Percentiles rank a stretch among this genome's conserved stretches.
phyloP scores from a whole-genome alignment of 2,797 vertebrate genomes.

The Sebastes diploproa region DNA sequence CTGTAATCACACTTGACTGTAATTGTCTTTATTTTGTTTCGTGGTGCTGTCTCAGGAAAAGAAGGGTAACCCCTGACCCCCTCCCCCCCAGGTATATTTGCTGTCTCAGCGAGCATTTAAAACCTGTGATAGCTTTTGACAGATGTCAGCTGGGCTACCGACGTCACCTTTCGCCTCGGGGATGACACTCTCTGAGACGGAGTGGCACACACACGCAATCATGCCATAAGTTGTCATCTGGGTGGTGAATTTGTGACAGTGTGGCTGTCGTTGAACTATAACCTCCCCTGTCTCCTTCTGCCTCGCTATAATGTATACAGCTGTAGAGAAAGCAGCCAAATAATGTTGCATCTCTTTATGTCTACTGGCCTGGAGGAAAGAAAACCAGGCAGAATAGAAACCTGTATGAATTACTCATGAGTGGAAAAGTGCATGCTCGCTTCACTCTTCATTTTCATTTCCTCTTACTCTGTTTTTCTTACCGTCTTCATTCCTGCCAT shows the following conservation, averaged over 20 bases:
- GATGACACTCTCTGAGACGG: slow-evolving; percentile 43
- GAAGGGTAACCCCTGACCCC: slow-evolving; percentile 24
- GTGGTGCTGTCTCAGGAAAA: slow-evolving; percentile 11
- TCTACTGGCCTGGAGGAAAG: slow-evolving; percentile 59
- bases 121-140: slow-evolving; percentile 55
- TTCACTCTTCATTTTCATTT: slow-evolving; percentile 34
- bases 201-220: slow-evolving; percentile 7
- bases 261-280: slow-evolving; percentile 18
- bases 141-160: slow-evolving; percentile 58
- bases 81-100: background rate
- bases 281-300: background rate
- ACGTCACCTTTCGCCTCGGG: slow-evolving; percentile 62
- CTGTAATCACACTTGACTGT: slow-evolving; percentile 21
- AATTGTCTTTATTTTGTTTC: slow-evolving; percentile 38
- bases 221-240: slow-evolving; percentile 34
- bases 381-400: slow-evolving; percentile 56
- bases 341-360: slow-evolving; percentile 63
- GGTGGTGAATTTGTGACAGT: slow-evolving; percentile 26
- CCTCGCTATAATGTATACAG: slow-evolving; percentile 16
- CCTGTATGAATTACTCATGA: slow-evolving; percentile 72
- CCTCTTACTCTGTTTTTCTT: slow-evolving; percentile 12
- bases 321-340: slow-evolving; percentile 24
- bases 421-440: slow-evolving; percentile 55
- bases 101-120: slow-evolving; percentile 49
- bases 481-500: slow-evolving; percentile 1